phyloP scores from a whole-genome alignment of 2,113 vertebrate genomes.

The Athene noctua region DNA sequence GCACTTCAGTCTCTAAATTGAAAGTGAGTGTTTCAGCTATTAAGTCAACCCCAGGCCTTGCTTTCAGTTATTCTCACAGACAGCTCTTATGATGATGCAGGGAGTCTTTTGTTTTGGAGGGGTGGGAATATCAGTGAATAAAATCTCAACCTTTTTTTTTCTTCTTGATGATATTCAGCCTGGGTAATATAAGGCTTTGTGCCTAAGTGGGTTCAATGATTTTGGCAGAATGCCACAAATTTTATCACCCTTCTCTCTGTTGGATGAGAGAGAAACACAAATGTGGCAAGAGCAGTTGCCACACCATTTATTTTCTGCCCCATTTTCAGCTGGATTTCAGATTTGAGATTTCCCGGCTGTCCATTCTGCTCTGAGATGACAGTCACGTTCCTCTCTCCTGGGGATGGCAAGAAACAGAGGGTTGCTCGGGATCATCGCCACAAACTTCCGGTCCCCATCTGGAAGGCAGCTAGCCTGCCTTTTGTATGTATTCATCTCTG shows the following conservation, averaged over 20 bases:
- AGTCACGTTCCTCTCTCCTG: background rate
- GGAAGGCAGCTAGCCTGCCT: conserved; percentile 29
- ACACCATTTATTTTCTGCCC: background rate
- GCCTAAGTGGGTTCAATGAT: background rate
- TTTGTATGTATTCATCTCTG: conserved; percentile 15
- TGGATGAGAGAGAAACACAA: background rate
- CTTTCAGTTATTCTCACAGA: background rate
- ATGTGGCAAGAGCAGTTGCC: too few species aligned
- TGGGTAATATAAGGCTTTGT: background rate
- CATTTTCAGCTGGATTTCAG: background rate
- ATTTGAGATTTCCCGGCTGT: background rate
- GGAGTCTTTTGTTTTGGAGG: background rate
- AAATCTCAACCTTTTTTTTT: background rate
- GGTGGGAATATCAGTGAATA: background rate
- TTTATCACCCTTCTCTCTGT: background rate
- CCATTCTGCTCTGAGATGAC: background rate
- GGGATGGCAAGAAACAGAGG: background rate
- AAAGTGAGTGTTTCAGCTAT: background rate
- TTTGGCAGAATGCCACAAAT: background rate
- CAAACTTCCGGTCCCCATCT: conserved; percentile 45
- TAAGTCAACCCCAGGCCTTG: background rate
- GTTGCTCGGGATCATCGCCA: background rate
- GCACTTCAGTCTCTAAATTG: background rate
- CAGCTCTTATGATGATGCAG: background rate
- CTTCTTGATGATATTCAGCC: background rate